Evolutionary conservation across 2,797 vertebrate species (phyloP).

Genomic region (Apodemus agrarius): DNA sequence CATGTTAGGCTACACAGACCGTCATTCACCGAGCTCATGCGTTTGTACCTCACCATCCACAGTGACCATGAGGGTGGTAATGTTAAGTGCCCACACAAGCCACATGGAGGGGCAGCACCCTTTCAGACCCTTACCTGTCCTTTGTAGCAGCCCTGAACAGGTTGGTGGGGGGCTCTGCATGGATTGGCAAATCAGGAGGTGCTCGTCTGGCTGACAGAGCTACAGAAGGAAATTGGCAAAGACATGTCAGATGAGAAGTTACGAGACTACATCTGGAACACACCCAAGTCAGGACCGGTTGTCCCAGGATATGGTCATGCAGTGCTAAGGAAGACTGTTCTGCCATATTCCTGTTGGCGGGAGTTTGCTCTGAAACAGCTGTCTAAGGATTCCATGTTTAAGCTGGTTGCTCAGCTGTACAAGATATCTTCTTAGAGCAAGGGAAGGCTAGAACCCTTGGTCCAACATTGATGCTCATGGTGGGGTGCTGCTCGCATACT

Average conservation of each 20-base stretch:
- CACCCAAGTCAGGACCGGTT: conserved; percentile 97
- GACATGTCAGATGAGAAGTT: conserved; percentile 96
- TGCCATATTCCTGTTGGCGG: conserved; percentile 95
- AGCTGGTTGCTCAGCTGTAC: conserved; percentile 96
- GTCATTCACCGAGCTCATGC: conserved; percentile 97
- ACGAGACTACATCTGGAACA: conserved; percentile 98
- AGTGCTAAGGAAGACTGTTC: conserved; percentile 97
- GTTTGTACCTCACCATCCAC: conserved; percentile 99
- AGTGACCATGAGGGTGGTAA: conserved; percentile 98
- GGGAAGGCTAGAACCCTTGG: conserved; percentile 99
- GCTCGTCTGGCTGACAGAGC: conserved; percentile 96
- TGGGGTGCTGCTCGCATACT: conserved; percentile 97
- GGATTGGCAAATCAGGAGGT: conserved; percentile 99
- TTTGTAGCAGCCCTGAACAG: conserved; percentile 98
- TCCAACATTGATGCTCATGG: conserved; percentile 98
- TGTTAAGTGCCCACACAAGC: conserved; percentile 96
- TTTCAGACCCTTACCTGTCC: conserved; percentile 97
- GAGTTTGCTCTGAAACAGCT: conserved; percentile 98
- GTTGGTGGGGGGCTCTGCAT: conserved; percentile 95
- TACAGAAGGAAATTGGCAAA: conserved; percentile 97
- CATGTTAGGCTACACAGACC: conserved; percentile 97
- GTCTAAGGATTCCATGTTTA: conserved; percentile 95
- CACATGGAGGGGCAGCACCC: conserved; percentile 96
- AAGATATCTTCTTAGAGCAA: conserved; percentile 98
- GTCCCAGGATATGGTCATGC: conserved; percentile 97